These are phyloP conservation scores for Ceratina calcarata DNA, from an alignment of 1,140 invertebrate genomes.

Conservation along the genomic window DNA sequence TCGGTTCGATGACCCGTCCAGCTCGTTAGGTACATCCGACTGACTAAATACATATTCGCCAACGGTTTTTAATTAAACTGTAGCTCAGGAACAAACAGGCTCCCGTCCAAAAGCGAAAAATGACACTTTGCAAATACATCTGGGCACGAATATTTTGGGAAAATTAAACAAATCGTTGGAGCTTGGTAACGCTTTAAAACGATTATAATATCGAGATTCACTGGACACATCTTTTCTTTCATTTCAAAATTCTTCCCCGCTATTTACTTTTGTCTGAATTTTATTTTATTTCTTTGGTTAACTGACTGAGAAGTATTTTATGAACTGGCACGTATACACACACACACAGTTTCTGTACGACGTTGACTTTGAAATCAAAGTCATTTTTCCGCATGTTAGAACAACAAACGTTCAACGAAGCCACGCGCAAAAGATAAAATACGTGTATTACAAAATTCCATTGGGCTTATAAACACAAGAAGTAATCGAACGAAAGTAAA, in stretches of 20 bases:
- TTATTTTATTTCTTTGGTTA: too few relatives aligned
- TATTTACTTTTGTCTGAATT: too few relatives aligned
- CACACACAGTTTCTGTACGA: too few relatives aligned
- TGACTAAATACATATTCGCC: background rate
- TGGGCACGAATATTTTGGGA: background rate
- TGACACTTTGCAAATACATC: background rate
- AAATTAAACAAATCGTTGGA: conserved; percentile 9
- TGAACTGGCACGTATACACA: background rate
- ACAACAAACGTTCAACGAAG: background rate
- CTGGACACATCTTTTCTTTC: too few relatives aligned
- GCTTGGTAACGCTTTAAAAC: background rate
- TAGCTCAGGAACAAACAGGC: background rate
- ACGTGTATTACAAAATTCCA: too few relatives aligned
- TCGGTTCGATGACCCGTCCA: background rate
- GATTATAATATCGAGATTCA: background rate
- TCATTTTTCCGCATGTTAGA: background rate
- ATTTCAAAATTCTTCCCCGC: too few relatives aligned
- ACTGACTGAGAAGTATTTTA: background rate
- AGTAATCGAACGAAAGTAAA: background rate
- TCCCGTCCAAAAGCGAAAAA: background rate
- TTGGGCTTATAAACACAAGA: too few relatives aligned
- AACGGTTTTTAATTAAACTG: conserved; percentile 13
- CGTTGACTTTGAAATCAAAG: conserved; percentile 22
- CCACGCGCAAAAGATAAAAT: too few relatives aligned
- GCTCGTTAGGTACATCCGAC: background rate